Evolutionary conservation across 1,140 invertebrate species (phyloP), one percentile per base, ranked within the genome.

Genomic region (Sycobia sp.): DNA sequence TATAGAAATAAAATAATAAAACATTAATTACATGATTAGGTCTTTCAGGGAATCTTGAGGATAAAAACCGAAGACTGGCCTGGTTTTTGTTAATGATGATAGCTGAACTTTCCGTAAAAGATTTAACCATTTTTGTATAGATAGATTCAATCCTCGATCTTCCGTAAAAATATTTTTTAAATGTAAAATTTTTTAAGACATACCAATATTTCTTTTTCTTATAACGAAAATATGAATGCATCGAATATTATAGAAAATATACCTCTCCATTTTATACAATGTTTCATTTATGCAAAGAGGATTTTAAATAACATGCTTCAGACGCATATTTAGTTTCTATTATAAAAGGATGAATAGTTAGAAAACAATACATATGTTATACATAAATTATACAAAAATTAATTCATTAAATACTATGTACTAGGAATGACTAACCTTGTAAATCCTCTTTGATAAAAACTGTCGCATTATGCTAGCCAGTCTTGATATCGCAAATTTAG

Each of bases 21-120:
- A n/a, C n/a, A n/a, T n/a, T n/a, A n/a, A n/a, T n/a, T n/a, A n/a
- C n/a, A n/a, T n/a, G n/a, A n/a, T n/a, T n/a, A n/a, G n/a, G 36
- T 43, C 36, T 60, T 29, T 43, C 14, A 53, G 25, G 11, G 22
- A 51, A 27, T 44, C 14, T 51, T 41, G 23, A 43, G 27, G n/a
- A 60, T 34, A 32, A 51, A 51, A 46, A 56, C 9, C 1, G 9
- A 62, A 56, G 60, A 62, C 60, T 62, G 51, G 60, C 25, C n/a
- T 49, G 46, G 8, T 23, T 51, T 13, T 59, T 38, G 36, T 44
- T 41, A 20, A 54, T n/a, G 14, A 60, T 55, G 32, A n/a, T n/a
- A 29, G 16, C 2, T 38, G n/a, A 11, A 50, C 50, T 57, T 36
- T 61, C 13, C 20, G 7, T 53, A 25, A 55, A 20, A 4, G 46